A percentile compares a stretch with the other conserved stretches of the same genome.
Conservation (phyloP, 2,113 vertebrate species). For the Hypanus sabinus region DNA sequence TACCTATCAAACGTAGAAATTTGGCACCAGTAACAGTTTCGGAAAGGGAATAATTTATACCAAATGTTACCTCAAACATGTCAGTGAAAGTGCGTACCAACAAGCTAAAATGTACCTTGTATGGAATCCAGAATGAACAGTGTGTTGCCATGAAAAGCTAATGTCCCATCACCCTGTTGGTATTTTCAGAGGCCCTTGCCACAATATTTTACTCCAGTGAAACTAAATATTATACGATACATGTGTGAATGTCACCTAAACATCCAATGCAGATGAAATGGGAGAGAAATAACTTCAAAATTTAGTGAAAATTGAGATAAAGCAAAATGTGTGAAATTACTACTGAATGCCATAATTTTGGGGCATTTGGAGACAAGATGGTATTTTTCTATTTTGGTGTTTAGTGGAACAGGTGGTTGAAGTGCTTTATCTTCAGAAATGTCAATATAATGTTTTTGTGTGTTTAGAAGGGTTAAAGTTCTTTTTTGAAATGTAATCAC, state of each 20-base stretch:
- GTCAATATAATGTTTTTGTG: not conserved
- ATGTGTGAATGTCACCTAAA: not conserved
- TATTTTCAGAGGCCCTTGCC: conserved; percentile 24
- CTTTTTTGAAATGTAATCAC: not conserved
- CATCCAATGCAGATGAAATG: not conserved
- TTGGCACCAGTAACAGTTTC: conserved; percentile 10
- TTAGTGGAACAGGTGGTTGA: not conserved
- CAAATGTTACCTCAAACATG: conserved; percentile 13
- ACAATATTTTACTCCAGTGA: conserved; percentile 19
- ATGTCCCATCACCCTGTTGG: not conserved
- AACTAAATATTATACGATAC: not conserved
- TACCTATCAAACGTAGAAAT: conserved; percentile 25
- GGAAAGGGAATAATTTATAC: conserved; percentile 28
- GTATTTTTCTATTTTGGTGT: not conserved
- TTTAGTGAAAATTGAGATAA: not conserved
- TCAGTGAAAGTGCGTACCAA: not conserved
- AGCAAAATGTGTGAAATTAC: not conserved
- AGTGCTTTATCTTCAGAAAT: not conserved
- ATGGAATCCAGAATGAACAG: not conserved
- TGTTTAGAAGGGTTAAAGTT: not conserved
- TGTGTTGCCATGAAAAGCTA: not conserved
- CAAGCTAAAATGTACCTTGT: not conserved
- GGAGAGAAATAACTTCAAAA: conserved; percentile 4
- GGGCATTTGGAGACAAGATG: not conserved
- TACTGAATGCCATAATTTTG: not conserved